Percentiles rank a stretch among this genome's conserved stretches.
Conservation (phyloP, 1,140 invertebrate species). For the Cepaea nemoralis region DNA sequence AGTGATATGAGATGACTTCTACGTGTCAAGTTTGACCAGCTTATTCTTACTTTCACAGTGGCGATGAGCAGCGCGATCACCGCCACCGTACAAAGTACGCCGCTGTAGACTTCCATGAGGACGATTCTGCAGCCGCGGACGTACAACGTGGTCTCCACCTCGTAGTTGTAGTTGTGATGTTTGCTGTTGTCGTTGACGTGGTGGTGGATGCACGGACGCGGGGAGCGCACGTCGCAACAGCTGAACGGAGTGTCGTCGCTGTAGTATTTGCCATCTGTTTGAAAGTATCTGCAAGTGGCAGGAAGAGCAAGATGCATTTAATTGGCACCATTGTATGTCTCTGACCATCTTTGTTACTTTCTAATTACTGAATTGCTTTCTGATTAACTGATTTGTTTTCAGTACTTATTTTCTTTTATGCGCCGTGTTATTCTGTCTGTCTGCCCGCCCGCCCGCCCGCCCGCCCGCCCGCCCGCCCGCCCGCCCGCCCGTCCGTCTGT, state of each 20-base stretch:
- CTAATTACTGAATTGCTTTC: too few species aligned
- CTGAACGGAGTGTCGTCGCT: slow-evolving; percentile 66
- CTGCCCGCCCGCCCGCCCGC: neutral
- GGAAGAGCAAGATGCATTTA: neutral
- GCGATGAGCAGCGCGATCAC: slow-evolving; percentile 39
- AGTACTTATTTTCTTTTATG: slow-evolving; percentile 10
- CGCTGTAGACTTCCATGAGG: slow-evolving; percentile 53
- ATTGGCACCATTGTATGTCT: too few species aligned
- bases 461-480: neutral
- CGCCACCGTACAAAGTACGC: slow-evolving; percentile 46
- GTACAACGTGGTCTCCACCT: slow-evolving; percentile 50
- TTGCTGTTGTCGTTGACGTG: slow-evolving; percentile 55
- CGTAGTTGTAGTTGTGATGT: slow-evolving; percentile 61
- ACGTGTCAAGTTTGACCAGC: too few species aligned
- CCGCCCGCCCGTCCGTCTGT: neutral
- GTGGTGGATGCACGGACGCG: slow-evolving; percentile 65
- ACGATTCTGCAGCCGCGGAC: slow-evolving; percentile 55
- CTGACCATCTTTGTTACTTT: too few species aligned
- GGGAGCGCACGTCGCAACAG: slow-evolving; percentile 56
- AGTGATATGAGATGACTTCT: too few species aligned
- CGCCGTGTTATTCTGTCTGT: neutral
- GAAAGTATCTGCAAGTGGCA: slow-evolving; percentile 14
- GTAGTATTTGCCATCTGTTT: slow-evolving; percentile 34
- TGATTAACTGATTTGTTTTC: too few species aligned
- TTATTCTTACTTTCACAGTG: slow-evolving; percentile 42